These are phyloP conservation scores for Nothura maculosa DNA, from an alignment of 2,797 vertebrate species.

Conservation along the genomic window DNA sequence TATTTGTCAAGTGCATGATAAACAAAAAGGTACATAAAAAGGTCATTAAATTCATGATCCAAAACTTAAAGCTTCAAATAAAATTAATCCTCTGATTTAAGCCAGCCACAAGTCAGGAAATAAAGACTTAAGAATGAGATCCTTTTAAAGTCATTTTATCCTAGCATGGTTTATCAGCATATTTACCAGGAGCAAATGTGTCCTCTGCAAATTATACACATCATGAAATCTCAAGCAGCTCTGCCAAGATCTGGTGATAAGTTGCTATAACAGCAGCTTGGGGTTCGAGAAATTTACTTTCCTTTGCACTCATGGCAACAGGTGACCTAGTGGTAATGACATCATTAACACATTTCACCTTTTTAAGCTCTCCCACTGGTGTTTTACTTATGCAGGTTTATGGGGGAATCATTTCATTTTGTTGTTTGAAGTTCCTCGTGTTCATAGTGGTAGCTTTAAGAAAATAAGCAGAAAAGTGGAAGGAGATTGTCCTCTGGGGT, in stretches of 20 bases:
- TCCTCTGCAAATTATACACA: background rate
- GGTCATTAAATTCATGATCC: background rate
- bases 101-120: conserved; percentile 1
- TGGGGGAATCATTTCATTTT: conserved; percentile 47
- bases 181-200: background rate
- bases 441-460: conserved; percentile 26
- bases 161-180: background rate
- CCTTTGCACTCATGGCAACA: background rate
- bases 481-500: background rate
- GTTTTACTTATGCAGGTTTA: conserved; percentile 48
- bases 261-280: conserved; percentile 30
- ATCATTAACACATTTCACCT: conserved; percentile 67
- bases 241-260: conserved; percentile 33
- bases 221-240: conserved; percentile 12
- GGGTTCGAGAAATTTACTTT: conserved; percentile 35
- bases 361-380: conserved; percentile 49
- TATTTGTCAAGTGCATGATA: background rate
- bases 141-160: background rate
- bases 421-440: conserved; percentile 27
- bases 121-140: background rate
- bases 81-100: background rate
- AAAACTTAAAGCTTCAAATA: background rate
- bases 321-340: conserved; percentile 64
- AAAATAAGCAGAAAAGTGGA: conserved; percentile 25
- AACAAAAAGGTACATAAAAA: background rate